Evolutionary conservation across 2,797 vertebrate genomes (phyloP), one percentile per base, ranked within the genome.

Genomic region (Tokudaia muenninki): DNA sequence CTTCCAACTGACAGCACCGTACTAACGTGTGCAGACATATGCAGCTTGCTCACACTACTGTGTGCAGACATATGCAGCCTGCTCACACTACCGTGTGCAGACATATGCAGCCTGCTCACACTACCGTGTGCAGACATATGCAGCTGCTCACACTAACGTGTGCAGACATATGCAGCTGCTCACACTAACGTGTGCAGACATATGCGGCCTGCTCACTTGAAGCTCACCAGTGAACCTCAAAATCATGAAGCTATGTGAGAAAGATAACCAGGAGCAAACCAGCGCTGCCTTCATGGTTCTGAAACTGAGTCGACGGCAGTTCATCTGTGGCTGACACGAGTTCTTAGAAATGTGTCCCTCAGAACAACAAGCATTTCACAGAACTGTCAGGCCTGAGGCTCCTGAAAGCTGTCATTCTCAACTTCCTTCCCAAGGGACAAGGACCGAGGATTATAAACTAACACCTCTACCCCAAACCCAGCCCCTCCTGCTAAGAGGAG

Each of bases 311-410:
- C 75, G 86, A 94, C 95, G 83, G 91, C 26, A 87, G 78, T 93
- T 94, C 94, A 95, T 91, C 96, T 98, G 96, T 96, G 61, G 94
- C 92, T 87, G 94, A 97, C 61, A 61, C 77, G 70, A 81, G 79
- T 97, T 98, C 96, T 98, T 96, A 96, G 97, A 98, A 97, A 95
- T n/a, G 72, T 26, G 94, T 92, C 94, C 96, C 92, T 82, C 96
- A 86, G 93, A 95, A 95, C 41, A 63, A 94, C 65, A 88, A 96
- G 88, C 93, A 82, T 95, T 97, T 97, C 92, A 13, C 4, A 97
- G 95, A 97, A 96, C 1, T 96, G 90, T 87, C 83, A 87, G 78
- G 75, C 29, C 70, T 92, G 47, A 92, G 77, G 61, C 94, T 67
- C 94, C 89, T 88, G 83, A 96, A 94, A 95, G 94, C 77, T 78